A percentile compares a stretch with the other conserved stretches of the same genome.
Conservation (phyloP, 2,888 invertebrate species). For the Epirrhoe tristata region DNA sequence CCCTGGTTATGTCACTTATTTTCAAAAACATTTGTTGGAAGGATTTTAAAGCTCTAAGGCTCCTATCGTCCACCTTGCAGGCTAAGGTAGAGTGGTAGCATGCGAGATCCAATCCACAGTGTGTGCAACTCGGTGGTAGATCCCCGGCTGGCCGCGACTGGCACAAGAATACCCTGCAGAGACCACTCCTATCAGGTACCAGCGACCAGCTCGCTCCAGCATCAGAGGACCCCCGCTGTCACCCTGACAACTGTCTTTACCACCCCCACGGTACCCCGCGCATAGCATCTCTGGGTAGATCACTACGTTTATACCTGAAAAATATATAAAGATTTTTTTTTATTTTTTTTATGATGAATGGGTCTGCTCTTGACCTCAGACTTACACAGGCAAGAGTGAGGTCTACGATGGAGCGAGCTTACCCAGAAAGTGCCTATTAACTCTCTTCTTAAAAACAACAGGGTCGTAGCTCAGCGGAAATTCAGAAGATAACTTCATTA, state of each 20-base stretch:
- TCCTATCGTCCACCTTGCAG: too few relatives aligned
- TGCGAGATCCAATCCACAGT: constrained; percentile 97
- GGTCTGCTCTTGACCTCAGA: too few relatives aligned
- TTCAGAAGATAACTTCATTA: too few relatives aligned
- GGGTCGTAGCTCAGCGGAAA: too few relatives aligned
- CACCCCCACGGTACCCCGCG: constrained; percentile 95
- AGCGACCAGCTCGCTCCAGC: constrained; percentile 94
- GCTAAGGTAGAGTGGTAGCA: constrained; percentile 79
- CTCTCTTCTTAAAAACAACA: too few relatives aligned
- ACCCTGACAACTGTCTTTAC: constrained; percentile 92
- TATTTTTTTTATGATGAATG: too few relatives aligned
- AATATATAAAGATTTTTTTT: neutral
- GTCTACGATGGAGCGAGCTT: too few relatives aligned
- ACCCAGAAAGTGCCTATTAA: too few relatives aligned
- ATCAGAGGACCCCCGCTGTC: constrained; percentile 96
- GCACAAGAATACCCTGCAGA: constrained; percentile 98
- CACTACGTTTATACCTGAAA: constrained; percentile 92
- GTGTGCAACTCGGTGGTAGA: constrained; percentile 96
- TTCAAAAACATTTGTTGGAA: too few relatives aligned
- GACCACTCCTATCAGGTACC: constrained; percentile 96
- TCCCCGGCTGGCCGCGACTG: constrained; percentile 96
- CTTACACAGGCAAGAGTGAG: too few relatives aligned
- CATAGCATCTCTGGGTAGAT: constrained; percentile 98
- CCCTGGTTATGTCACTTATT: too few relatives aligned
- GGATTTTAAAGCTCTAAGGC: too few relatives aligned